A percentile compares a stretch with the other conserved stretches of the same genome.
Evolutionary conservation across 2,888 invertebrate genomes (phyloP).

Genomic region (Uloborus plumipes): DNA sequence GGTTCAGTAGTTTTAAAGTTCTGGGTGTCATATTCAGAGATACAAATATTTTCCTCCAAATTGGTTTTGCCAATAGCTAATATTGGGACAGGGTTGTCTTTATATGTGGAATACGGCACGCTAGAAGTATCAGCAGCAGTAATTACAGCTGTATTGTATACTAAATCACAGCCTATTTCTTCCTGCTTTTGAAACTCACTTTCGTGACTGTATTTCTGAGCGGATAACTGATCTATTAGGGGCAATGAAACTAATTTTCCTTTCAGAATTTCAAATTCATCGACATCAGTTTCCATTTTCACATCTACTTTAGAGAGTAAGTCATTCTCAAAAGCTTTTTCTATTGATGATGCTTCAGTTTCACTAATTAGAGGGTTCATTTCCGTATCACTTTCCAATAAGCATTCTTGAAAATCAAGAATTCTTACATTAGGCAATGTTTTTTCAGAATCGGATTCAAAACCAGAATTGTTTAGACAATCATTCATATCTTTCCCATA

Average conservation of each 20-base stretch:
- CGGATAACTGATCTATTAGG: background rate
- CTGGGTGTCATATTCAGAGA: conserved; percentile 4
- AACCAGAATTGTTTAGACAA: background rate
- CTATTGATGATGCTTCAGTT: background rate
- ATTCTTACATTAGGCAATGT: conserved; percentile 11
- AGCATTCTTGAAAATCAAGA: conserved; percentile 18
- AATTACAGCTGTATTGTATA: conserved; percentile 13
- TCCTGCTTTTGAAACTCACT: background rate
- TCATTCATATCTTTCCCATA: background rate
- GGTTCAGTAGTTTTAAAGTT: conserved; percentile 9
- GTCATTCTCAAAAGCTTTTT: background rate
- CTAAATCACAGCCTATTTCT: background rate
- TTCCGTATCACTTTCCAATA: conserved; percentile 17
- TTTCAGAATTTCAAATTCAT: background rate
- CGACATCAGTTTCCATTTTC: background rate
- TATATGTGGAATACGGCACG: conserved; percentile 1
- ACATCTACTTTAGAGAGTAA: background rate
- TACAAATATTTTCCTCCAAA: background rate
- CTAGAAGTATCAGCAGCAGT: conserved; percentile 24
- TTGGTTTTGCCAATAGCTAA: conserved; percentile 11
- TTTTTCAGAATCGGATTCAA: conserved; percentile 1
- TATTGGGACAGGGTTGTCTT: conserved; percentile 21
- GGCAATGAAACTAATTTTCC: background rate
- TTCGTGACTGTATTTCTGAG: background rate
- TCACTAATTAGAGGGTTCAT: conserved; percentile 19